Evolutionary conservation across 64 coral and sea anemone species (phyloP).

Genomic region (Porites lutea): DNA sequence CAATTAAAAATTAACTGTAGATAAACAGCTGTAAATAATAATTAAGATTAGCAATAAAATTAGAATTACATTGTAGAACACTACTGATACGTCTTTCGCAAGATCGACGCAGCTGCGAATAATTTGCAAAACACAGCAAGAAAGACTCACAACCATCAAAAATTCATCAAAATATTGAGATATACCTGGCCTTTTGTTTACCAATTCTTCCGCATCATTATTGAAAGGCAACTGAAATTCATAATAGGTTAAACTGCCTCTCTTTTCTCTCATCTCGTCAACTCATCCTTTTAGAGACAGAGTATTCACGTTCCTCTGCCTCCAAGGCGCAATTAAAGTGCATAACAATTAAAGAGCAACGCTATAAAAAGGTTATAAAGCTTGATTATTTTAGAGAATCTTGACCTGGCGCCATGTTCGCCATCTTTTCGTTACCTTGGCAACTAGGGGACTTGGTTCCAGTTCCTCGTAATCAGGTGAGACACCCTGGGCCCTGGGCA

Average conservation of each 20-base stretch:
- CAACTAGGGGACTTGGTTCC: too few species aligned
- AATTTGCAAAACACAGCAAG: too few species aligned
- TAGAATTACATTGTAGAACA: too few species aligned
- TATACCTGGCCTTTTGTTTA: background rate
- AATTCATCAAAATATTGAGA: background rate
- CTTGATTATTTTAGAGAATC: background rate
- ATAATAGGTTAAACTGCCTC: conserved; percentile 15
- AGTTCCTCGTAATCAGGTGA: too few species aligned
- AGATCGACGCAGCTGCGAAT: too few species aligned
- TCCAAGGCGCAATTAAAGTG: background rate
- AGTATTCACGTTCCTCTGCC: background rate
- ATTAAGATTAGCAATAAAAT: too few species aligned
- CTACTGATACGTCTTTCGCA: too few species aligned
- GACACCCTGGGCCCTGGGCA: too few species aligned
- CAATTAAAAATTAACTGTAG: too few species aligned
- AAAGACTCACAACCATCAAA: too few species aligned
- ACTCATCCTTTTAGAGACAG: background rate
- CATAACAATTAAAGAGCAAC: background rate
- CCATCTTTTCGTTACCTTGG: too few species aligned
- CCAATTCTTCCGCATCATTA: background rate
- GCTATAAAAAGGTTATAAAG: background rate
- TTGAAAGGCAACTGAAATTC: conserved; percentile 37
- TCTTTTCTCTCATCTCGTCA: conserved; percentile 26
- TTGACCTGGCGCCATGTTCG: background rate
- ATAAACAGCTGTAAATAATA: too few species aligned